These are phyloP conservation scores for Portunus trituberculatus DNA, from an alignment of 1,140 invertebrate genomes.

Conservation along the genomic window DNA sequence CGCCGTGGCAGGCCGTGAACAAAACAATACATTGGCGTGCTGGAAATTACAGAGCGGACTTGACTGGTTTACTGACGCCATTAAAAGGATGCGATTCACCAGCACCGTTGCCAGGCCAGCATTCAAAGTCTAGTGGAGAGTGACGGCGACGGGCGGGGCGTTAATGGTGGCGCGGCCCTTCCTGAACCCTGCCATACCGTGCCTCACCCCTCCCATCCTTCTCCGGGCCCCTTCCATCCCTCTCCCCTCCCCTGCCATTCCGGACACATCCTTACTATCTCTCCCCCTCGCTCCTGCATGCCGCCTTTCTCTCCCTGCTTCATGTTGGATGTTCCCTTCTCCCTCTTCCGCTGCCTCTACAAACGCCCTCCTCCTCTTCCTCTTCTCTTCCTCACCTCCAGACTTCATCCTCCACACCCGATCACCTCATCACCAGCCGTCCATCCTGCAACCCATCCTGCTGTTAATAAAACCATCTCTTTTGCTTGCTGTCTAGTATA, in stretches of 20 bases:
- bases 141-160: conserved; percentile 40
- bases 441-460: no score
- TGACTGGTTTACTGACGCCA: conserved; percentile 67
- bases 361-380: neutral
- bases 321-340: neutral
- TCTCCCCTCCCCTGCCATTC: conserved; percentile 30
- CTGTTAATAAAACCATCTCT: neutral
- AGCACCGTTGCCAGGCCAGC: conserved; percentile 39
- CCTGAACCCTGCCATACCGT: neutral
- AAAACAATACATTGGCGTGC: conserved; percentile 67
- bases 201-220: conserved; percentile 28
- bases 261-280: neutral
- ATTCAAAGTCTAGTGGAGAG: conserved; percentile 57
- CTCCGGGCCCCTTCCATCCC: neutral
- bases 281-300: conserved; percentile 26
- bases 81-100: conserved; percentile 66
- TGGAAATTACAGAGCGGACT: conserved; percentile 65
- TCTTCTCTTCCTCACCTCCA: neutral
- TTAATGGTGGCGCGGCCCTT: conserved; percentile 22
- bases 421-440: no score
- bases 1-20: conserved; percentile 56
- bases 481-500: no score
- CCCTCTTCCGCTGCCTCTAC: neutral
- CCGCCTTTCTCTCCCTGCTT: neutral
- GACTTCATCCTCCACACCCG: no score